These are phyloP conservation scores for Drosophila mercatorum DNA, from an alignment of 2,888 invertebrate genomes.

Conservation along the genomic window DNA sequence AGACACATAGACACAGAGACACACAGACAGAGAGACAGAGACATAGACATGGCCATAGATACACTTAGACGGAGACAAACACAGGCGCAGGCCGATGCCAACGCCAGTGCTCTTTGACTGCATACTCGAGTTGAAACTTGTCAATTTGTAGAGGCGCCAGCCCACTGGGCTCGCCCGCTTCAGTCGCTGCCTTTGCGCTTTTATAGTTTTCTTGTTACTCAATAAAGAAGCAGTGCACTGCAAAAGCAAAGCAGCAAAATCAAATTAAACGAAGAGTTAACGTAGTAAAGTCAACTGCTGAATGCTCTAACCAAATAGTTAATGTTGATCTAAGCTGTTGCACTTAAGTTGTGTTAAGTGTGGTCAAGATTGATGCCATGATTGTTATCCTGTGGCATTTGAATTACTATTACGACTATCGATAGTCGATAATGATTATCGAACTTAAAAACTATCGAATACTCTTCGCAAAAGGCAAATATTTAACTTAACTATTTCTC, in stretches of 20 bases:
- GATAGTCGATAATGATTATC: too few species aligned
- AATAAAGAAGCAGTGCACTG: slow-evolving; percentile 43
- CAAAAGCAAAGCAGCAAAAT: slow-evolving; percentile 52
- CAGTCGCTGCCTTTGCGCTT: slow-evolving; percentile 56
- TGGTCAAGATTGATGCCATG: too few species aligned
- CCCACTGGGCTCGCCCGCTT: slow-evolving; percentile 17
- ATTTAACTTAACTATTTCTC: too few species aligned
- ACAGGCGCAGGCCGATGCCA: slow-evolving; percentile 19
- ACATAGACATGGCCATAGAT: slow-evolving; percentile 24
- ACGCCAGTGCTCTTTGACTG: slow-evolving; percentile 69
- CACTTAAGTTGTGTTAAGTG: not conserved
- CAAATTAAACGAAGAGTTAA: slow-evolving; percentile 36
- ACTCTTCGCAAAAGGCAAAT: too few species aligned
- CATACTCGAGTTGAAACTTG: slow-evolving; percentile 77
- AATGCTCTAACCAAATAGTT: slow-evolving; percentile 14
- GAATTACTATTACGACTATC: too few species aligned
- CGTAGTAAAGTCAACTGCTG: not conserved
- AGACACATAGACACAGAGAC: slow-evolving; percentile 16
- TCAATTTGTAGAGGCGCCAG: slow-evolving; percentile 67
- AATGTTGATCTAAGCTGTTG: not conserved
- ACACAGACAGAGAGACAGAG: slow-evolving; percentile 5
- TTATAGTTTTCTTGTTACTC: slow-evolving; percentile 70
- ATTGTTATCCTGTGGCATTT: too few species aligned
- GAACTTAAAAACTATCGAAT: too few species aligned
- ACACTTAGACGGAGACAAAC: slow-evolving; percentile 25